phyloP scores from a whole-genome alignment of 2,113 vertebrate genomes.

The Drymodes brunneopygia region DNA sequence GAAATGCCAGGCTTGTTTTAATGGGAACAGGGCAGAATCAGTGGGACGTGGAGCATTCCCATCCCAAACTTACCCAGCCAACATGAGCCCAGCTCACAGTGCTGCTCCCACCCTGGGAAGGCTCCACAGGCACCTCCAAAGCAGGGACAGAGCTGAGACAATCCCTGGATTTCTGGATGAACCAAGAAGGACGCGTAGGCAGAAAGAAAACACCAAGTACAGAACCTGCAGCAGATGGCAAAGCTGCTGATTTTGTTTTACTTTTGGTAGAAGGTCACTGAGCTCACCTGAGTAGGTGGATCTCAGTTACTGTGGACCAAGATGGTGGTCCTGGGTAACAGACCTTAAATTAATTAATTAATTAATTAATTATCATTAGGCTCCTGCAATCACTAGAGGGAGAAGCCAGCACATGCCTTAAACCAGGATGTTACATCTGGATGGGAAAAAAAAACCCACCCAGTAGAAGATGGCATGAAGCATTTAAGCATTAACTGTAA shows the following conservation, averaged over 20 bases:
- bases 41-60: not conserved
- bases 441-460: not conserved
- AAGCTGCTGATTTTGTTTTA: not conserved
- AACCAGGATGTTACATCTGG: constrained; percentile 29
- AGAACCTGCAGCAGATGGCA: not conserved
- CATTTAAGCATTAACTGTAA: constrained; percentile 13
- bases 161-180: not conserved
- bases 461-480: constrained; percentile 26
- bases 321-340: not conserved
- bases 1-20: not conserved
- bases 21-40: not conserved
- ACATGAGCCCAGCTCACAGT: fast-evolving
- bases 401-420: not conserved
- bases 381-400: not conserved
- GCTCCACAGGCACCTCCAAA: not conserved
- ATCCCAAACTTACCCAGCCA: not conserved
- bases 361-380: not conserved
- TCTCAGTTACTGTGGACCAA: not conserved
- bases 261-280: not conserved
- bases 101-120: not conserved
- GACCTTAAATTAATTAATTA: not conserved
- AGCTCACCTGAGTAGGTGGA: not conserved
- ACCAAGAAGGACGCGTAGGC: not conserved
- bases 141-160: not conserved
- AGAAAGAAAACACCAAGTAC: not conserved